phyloP scores from a whole-genome alignment of 2,797 vertebrate species.

The Propithecus deckenii region DNA sequence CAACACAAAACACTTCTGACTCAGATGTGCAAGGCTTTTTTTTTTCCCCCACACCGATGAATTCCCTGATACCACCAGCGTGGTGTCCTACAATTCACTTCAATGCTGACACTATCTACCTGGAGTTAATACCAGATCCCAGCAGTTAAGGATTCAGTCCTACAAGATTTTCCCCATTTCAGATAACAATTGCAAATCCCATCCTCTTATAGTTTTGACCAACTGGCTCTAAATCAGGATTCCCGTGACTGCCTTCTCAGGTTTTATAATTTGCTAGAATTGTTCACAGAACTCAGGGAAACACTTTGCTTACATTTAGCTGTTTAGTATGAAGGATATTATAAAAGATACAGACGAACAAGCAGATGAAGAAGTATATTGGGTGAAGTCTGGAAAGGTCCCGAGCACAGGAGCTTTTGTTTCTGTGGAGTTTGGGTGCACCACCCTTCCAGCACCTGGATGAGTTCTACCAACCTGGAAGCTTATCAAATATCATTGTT shows the following conservation, averaged over 20 bases:
- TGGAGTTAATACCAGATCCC: neutral
- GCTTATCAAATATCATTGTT: neutral
- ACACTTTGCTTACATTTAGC: neutral
- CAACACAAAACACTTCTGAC: neutral
- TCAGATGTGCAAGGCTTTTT: neutral
- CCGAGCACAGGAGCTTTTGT: neutral
- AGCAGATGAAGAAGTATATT: accelerated
- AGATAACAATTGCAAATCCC: neutral
- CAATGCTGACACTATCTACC: neutral
- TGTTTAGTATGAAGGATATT: neutral
- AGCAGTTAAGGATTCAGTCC: neutral
- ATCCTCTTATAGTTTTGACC: neutral
- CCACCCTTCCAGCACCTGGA: neutral
- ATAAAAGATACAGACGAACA: neutral
- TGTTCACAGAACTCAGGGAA: neutral
- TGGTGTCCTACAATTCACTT: neutral
- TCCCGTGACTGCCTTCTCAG: neutral
- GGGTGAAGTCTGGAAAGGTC: neutral
- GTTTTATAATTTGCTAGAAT: neutral
- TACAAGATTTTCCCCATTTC: neutral
- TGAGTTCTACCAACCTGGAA: neutral
- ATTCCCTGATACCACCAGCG: neutral
- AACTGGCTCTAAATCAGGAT: neutral
- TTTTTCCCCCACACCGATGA: neutral
- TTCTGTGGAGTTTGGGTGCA: too few relatives aligned